Base-by-base conservation (phyloP, 2,888 invertebrate species). In the Tortricodes alternella region DNA sequence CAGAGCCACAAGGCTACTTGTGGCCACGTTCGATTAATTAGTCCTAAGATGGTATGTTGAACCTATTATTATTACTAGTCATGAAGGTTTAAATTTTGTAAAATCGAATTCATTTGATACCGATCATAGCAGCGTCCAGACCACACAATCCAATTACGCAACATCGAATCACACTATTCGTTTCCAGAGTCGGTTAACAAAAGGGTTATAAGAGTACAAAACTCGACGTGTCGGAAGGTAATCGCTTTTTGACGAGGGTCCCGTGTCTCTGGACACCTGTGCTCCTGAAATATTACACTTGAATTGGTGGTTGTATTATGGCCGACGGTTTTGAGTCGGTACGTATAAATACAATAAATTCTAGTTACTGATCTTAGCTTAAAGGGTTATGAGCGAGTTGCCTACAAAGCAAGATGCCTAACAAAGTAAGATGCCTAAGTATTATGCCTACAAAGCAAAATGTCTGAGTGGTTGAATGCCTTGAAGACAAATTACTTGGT, bases 211-310 rank as follows among this genome's bases (percentile, higher is more conserved):
- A 70, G 69, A 73, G 65, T 73, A 53, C 46, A 53, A 68, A 66
- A 62, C 63, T 67, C 60, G 60, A 65, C 63, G 65, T 61, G 68
- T 43, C 53, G 67, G 67, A 71, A 78, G 75, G 74, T 79, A 78
- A 77, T 76, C 75, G 70, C 70, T 61, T 59, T 63, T 64, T 81
- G 80, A 81, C 78, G 71, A 80, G 80, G 80, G 80, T 80, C 61
- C 53, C 64, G 53, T 61, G 60, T 62, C 61, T 59, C 58, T 21
- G 60, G 64, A 68, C 80, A 80, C 77, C 80, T 78, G 80, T 61
- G 73, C 71, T 50, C 66, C 65, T 74, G 74, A 76, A 70, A 73
- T 76, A 78, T 76, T 76, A 75, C 71, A 53, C 59, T 53, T 58
- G 46, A 53, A 58, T 53, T 58, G 48, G 27, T 35, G 52, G 35